Conservation (phyloP, 2,888 invertebrate species). For the Acanthosepion esculentum region DNA sequence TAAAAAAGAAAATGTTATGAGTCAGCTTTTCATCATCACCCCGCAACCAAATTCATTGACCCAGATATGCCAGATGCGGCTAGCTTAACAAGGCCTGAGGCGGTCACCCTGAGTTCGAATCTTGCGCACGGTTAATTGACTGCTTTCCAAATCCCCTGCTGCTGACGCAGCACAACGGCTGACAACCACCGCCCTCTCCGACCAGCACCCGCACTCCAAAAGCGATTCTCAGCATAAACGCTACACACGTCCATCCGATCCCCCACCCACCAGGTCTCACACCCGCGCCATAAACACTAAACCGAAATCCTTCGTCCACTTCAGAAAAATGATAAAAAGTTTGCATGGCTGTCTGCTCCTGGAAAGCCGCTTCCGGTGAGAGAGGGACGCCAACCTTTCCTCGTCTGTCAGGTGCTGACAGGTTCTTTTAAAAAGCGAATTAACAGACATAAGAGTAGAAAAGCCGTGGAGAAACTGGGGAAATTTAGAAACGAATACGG, state of each 20-base stretch:
- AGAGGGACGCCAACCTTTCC: neutral
- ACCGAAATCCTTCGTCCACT: neutral
- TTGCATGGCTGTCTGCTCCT: neutral
- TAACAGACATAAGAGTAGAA: too few species aligned
- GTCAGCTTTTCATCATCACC: neutral
- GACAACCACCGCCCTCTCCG: neutral
- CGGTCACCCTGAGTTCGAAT: neutral
- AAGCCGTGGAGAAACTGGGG: too few species aligned
- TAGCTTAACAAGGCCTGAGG: neutral
- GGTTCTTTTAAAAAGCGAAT: neutral
- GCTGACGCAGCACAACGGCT: neutral
- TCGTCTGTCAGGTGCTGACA: neutral
- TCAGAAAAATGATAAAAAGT: neutral
- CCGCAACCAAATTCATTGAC: neutral
- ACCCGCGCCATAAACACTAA: too few species aligned
- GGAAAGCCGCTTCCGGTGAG: neutral
- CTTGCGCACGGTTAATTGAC: neutral
- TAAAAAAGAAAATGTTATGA: neutral
- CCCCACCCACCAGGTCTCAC: neutral
- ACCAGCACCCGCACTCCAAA: too few species aligned
- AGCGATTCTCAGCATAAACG: neutral
- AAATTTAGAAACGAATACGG: too few species aligned
- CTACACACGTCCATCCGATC: neutral
- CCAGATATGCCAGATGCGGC: neutral
- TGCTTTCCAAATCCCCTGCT: neutral